Evolutionary conservation across 1,140 invertebrate genomes (phyloP), one percentile per base, ranked within the genome.

Genomic region (Neotoxoptera formosana): DNA sequence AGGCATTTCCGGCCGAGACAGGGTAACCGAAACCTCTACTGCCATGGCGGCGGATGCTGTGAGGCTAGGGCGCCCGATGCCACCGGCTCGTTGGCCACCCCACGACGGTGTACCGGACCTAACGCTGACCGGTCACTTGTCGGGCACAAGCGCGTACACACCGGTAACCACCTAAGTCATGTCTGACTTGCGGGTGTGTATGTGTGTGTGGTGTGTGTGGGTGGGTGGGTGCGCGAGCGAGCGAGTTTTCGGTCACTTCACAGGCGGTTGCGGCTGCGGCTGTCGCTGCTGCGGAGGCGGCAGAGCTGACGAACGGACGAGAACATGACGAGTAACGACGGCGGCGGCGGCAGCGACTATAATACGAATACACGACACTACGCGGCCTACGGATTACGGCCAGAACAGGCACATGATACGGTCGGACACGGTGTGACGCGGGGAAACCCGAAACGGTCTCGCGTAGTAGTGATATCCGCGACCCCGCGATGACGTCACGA

Each of bases 21-120:
- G 96, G 95, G 97, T 97, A 95, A 98, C 97, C 96, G 97, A 96
- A 96, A 97, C 96, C 96, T 98, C 97, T 96, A 98, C 97, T 96
- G 97, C 97, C 97, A 98, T 98, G 34, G 23, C 88, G 30, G 86
- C 47, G n/a, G 60, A n/a, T n/a, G 4, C 30, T 17, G 30, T 4
- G 30, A 7, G 30, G 20, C n/a, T 9, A 20, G 47, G 20, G 7
- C 45, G 7, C 45, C 48, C 25, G 45, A 67, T 67, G 60, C 8
- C 56, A 56, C 56, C 47, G 47, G 47, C 47, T 7, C 6, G 25
- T 51, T 2, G 14, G 48, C 4, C 34, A 2, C 30, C 8, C 88
- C 34, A 17, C 36, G 2, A 23, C 87, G 30, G 47, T 45, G 83
- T 25, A 36, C 48, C 48, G 0, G 48, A 23, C 23, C 60, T 7